phyloP scores from a whole-genome alignment of 2,113 vertebrate genomes.

The Seriola rivoliana region DNA sequence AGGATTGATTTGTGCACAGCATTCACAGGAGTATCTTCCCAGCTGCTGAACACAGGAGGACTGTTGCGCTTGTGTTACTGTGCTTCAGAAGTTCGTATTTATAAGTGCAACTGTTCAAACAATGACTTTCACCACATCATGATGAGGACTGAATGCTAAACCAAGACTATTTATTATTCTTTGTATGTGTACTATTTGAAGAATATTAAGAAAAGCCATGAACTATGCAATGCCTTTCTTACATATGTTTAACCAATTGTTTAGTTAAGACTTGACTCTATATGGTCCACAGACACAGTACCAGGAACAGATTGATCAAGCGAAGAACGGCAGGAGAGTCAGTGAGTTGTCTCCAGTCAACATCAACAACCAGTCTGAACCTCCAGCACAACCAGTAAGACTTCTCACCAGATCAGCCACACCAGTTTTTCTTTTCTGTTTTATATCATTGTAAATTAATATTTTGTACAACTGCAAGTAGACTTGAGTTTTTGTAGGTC shows the following conservation, averaged over 20 bases:
- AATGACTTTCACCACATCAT: too few relatives aligned
- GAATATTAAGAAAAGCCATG: neutral
- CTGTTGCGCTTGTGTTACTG: too few relatives aligned
- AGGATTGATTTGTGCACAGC: too few relatives aligned
- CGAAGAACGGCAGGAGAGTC: conserved; percentile 78
- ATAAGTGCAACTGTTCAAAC: too few relatives aligned
- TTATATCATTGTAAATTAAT: neutral
- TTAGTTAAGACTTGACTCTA: neutral
- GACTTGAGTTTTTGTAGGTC: too few relatives aligned
- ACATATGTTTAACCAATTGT: neutral
- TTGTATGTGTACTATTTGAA: neutral
- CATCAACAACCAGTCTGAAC: conserved; percentile 51
- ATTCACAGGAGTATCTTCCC: too few relatives aligned
- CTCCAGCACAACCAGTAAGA: conserved; percentile 78
- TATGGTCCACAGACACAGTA: conserved; percentile 81
- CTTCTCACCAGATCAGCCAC: too few relatives aligned
- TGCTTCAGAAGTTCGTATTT: too few relatives aligned
- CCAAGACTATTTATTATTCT: too few relatives aligned
- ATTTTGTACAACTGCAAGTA: neutral
- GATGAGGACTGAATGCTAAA: too few relatives aligned
- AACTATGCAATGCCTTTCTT: neutral
- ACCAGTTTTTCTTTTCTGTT: neutral
- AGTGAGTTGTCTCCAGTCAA: conserved; percentile 65
- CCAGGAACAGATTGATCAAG: conserved; percentile 82
- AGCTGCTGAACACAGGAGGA: too few relatives aligned